Percentiles rank a stretch among this genome's conserved stretches.
Conservation (phyloP, 2,888 invertebrate species). For the Laothoe populi region DNA sequence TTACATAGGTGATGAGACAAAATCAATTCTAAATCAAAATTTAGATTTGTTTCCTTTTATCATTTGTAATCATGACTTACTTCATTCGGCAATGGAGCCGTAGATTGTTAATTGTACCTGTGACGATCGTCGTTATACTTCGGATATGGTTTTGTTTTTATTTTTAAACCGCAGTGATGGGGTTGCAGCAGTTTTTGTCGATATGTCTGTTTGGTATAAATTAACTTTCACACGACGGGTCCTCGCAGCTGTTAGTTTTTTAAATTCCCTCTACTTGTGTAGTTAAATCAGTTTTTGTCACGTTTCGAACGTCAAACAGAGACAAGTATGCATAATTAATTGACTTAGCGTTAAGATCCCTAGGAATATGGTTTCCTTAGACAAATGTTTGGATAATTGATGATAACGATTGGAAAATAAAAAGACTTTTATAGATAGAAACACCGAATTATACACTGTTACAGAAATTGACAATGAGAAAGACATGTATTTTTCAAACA, state of each 20-base stretch:
- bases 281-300: constrained; percentile 39
- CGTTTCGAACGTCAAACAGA: constrained; percentile 21
- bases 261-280: constrained; percentile 62
- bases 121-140: constrained; percentile 56
- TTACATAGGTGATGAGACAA: neutral
- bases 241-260: constrained; percentile 68
- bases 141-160: constrained; percentile 59
- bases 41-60: neutral
- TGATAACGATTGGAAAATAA: neutral
- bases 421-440: too few species aligned
- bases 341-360: neutral
- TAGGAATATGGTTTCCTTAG: neutral
- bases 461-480: neutral
- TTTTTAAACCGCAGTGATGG: constrained; percentile 65
- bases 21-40: neutral
- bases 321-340: constrained; percentile 8
- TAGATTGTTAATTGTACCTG: constrained; percentile 46
- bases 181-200: constrained; percentile 61
- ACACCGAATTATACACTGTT: neutral
- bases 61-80: constrained; percentile 32
- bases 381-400: neutral
- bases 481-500: neutral
- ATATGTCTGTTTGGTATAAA: constrained; percentile 66
- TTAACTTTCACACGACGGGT: constrained; percentile 51
- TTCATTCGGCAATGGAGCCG: constrained; percentile 42